Evolutionary conservation across 2,888 invertebrate genomes (phyloP).

Genomic region (Drosophila helvetica): DNA sequence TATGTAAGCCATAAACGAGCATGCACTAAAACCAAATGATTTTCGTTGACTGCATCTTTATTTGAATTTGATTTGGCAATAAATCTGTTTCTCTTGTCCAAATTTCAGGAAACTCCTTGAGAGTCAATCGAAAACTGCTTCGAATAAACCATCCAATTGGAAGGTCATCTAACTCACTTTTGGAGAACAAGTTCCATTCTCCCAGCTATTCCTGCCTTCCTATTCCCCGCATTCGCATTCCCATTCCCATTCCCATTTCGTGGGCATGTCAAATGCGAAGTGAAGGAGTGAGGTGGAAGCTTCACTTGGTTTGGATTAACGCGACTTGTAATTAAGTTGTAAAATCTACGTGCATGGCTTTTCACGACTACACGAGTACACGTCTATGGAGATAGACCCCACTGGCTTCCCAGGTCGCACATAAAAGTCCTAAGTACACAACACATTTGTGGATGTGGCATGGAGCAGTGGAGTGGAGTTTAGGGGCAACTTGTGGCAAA

Average conservation of each 20-base stretch:
- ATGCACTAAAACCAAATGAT: neutral
- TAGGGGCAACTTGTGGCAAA: slow-evolving; percentile 42
- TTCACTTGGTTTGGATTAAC: slow-evolving; percentile 69
- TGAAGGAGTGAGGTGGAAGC: slow-evolving; percentile 54
- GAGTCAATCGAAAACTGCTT: slow-evolving; percentile 4
- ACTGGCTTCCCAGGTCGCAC: slow-evolving; percentile 1
- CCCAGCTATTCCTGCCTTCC: neutral
- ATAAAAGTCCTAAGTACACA: slow-evolving; percentile 71
- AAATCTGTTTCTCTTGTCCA: neutral
- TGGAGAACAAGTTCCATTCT: slow-evolving; percentile 9
- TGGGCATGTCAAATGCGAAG: slow-evolving; percentile 37
- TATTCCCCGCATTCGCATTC: neutral
- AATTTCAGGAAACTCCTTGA: neutral
- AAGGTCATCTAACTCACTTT: slow-evolving; percentile 55
- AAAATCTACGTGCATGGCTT: slow-evolving; percentile 61
- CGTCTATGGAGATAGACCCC: slow-evolving; percentile 4
- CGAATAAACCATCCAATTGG: slow-evolving; percentile 33
- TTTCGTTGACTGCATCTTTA: neutral
- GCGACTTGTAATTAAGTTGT: slow-evolving; percentile 71
- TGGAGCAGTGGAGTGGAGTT: neutral
- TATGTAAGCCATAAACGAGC: neutral
- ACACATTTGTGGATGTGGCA: slow-evolving; percentile 10
- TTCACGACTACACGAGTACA: slow-evolving; percentile 35
- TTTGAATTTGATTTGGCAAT: neutral
- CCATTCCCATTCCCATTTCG: neutral